Conservation (phyloP, 2,797 vertebrate species). For the Hydrophis major region DNA sequence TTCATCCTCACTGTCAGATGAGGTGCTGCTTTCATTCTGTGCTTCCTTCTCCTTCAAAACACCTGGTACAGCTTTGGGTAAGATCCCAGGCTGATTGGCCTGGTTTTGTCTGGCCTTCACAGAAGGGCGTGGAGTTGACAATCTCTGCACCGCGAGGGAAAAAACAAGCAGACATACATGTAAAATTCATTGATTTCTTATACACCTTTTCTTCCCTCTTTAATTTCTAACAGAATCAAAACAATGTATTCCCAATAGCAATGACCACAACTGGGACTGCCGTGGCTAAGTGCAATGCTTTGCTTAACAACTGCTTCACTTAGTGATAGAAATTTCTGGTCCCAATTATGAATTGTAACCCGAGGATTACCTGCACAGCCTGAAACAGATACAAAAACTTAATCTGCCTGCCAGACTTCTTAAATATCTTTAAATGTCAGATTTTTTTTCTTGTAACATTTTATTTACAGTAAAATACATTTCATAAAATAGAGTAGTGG, state of each 20-base stretch:
- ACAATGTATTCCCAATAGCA: background rate
- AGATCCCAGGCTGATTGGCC: slow-evolving; percentile 51
- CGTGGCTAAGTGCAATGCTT: background rate
- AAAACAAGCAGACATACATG: slow-evolving; percentile 40
- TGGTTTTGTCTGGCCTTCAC: slow-evolving; percentile 54
- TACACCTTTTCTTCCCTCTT: background rate
- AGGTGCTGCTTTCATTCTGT: slow-evolving; percentile 54
- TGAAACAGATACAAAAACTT: slow-evolving; percentile 35
- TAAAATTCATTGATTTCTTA: background rate
- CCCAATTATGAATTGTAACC: background rate
- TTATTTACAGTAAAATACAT: background rate
- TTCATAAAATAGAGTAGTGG: too few relatives aligned
- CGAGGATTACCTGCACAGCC: background rate
- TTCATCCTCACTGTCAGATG: slow-evolving; percentile 67
- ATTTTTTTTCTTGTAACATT: background rate
- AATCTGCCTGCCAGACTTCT: background rate
- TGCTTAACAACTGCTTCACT: background rate
- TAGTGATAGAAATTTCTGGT: background rate
- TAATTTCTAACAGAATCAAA: background rate
- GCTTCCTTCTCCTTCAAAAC: slow-evolving; percentile 59
- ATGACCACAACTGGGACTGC: background rate
- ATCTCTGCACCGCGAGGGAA: slow-evolving; percentile 67
- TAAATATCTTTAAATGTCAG: slow-evolving; percentile 10
- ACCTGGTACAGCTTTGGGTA: slow-evolving; percentile 50
- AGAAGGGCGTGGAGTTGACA: slow-evolving; percentile 59